Evolutionary conservation across 1,140 invertebrate genomes (phyloP).

Genomic region (Bombus ignitus): DNA sequence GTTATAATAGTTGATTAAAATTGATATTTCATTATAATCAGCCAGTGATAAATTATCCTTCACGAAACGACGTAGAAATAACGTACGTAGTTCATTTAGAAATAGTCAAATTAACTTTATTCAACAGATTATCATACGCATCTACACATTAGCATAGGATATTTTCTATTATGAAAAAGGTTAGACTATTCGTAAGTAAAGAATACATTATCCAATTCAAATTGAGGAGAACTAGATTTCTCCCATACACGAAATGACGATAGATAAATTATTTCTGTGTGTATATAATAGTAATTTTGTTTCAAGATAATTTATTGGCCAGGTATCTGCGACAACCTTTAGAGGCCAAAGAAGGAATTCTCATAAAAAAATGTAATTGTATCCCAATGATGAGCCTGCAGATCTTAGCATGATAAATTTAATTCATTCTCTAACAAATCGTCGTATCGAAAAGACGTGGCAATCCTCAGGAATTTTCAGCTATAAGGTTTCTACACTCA

Average conservation of each 20-base stretch:
- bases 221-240: background rate
- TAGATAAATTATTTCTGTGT: constrained; percentile 5
- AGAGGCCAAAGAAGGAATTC: constrained; percentile 28
- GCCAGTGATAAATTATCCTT: background rate
- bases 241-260: background rate
- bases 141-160: background rate
- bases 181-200: background rate
- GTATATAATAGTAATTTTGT: background rate
- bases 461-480: constrained; percentile 39
- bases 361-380: constrained; percentile 36
- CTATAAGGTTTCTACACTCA: background rate
- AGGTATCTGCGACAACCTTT: constrained; percentile 39
- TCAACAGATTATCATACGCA: background rate
- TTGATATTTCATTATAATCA: background rate
- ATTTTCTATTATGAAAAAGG: background rate
- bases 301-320: constrained; percentile 44
- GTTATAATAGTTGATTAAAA: background rate
- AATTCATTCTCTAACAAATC: constrained; percentile 43
- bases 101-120: background rate
- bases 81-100: background rate
- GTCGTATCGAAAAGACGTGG: constrained; percentile 9
- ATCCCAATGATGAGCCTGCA: constrained; percentile 10
- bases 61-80: background rate
- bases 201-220: constrained; percentile 15
- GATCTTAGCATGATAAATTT: constrained; percentile 24